These are phyloP conservation scores for Conger conger DNA, from an alignment of 2,113 vertebrate species.

Conservation along the genomic window DNA sequence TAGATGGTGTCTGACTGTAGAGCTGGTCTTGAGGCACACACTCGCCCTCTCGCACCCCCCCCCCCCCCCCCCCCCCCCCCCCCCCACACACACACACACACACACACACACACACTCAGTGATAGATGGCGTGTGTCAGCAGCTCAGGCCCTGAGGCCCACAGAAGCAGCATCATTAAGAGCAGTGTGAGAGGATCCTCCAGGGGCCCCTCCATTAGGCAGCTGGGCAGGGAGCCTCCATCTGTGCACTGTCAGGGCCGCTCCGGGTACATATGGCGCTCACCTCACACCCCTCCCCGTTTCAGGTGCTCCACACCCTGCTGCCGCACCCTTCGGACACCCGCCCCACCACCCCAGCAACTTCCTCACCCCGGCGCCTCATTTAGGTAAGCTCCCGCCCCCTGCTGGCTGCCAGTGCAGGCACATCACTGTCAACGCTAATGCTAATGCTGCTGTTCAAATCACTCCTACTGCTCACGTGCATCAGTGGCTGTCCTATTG, in stretches of 20 bases:
- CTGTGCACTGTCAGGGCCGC: background rate
- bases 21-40: background rate
- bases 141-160: background rate
- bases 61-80: too few relatives aligned
- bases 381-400: conserved; percentile 73
- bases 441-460: background rate
- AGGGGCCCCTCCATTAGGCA: background rate
- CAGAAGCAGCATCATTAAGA: conserved; percentile 8
- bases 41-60: too few relatives aligned
- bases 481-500: too few relatives aligned
- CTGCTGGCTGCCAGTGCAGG: background rate
- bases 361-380: conserved; percentile 89
- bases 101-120: background rate
- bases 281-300: conserved; percentile 7
- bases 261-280: background rate
- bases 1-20: conserved; percentile 3
- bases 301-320: conserved; percentile 87
- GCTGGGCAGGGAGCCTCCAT: background rate
- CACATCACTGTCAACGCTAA: too few relatives aligned
- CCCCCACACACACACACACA: background rate
- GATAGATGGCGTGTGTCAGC: conserved; percentile 19
- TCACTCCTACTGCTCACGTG: background rate
- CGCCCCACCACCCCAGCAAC: conserved; percentile 87
- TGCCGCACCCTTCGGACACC: conserved; percentile 84
- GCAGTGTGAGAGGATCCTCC: background rate